Conservation (phyloP, 2,797 vertebrate species). For the Trematomus bernacchii region DNA sequence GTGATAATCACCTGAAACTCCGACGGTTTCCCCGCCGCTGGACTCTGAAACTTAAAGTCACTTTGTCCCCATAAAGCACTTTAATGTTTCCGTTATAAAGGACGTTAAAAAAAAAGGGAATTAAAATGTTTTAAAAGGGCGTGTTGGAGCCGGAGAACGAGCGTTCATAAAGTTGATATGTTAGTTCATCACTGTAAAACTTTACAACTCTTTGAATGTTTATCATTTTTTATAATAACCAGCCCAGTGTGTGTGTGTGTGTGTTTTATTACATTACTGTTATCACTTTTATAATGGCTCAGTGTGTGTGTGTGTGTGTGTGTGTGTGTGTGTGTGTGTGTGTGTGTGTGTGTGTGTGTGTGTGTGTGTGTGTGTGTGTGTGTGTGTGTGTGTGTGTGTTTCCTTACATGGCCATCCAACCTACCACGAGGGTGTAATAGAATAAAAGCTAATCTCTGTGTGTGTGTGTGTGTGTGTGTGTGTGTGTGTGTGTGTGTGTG, state of each 20-base stretch:
- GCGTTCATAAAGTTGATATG: slow-evolving; percentile 74
- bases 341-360: too few relatives aligned
- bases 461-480: too few relatives aligned
- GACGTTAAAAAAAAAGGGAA: slow-evolving; percentile 21
- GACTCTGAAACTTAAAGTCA: slow-evolving; percentile 55
- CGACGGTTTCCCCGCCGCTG: slow-evolving; percentile 17
- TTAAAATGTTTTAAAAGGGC: slow-evolving; percentile 61
- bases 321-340: slow-evolving; percentile 14
- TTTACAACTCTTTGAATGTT: slow-evolving; percentile 78
- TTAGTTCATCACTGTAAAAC: slow-evolving; percentile 79
- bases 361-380: too few relatives aligned
- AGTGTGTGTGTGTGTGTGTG: slow-evolving; percentile 36
- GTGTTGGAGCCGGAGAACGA: slow-evolving; percentile 56
- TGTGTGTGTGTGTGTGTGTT: slow-evolving; percentile 18
- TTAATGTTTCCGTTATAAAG: slow-evolving; percentile 61
- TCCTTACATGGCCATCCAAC: slow-evolving; percentile 56
- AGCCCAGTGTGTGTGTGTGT: slow-evolving; percentile 35
- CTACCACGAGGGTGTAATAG: slow-evolving; percentile 67
- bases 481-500: too few relatives aligned
- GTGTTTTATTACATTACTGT: slow-evolving; percentile 70
- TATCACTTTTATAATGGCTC: slow-evolving; percentile 68
- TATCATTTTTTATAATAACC: slow-evolving; percentile 78
- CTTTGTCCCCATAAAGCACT: slow-evolving; percentile 63
- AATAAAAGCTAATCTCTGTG: slow-evolving; percentile 72
- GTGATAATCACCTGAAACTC: slow-evolving; percentile 24